Percentiles rank a stretch among this genome's conserved stretches.
Evolutionary conservation across 2,797 vertebrate species (phyloP).

Genomic region (Neoniphon sammara): DNA sequence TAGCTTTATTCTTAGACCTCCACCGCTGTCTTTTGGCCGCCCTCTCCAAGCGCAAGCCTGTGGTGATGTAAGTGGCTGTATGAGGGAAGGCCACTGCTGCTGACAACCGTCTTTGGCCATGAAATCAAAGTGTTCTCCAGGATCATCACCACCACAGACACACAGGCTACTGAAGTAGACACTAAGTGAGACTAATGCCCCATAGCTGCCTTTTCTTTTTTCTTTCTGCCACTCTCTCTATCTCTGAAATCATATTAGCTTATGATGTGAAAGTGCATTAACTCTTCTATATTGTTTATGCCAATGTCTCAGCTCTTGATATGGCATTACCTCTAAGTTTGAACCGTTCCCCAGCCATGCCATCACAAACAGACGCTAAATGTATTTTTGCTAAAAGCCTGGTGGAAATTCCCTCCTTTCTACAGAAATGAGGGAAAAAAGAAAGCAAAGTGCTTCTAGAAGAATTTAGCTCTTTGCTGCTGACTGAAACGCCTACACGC

Average conservation of each 20-base stretch:
- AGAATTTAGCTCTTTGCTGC: conserved; percentile 34
- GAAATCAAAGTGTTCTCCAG: conserved; percentile 68
- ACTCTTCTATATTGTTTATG: conserved; percentile 65
- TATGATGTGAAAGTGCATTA: conserved; percentile 78
- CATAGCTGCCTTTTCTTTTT: conserved; percentile 65
- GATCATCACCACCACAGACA: conserved; percentile 74
- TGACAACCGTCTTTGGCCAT: conserved; percentile 75
- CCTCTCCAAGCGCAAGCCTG: conserved; percentile 67
- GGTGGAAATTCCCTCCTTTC: conserved; percentile 48
- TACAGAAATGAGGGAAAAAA: conserved; percentile 14
- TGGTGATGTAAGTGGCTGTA: conserved; percentile 71
- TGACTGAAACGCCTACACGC: conserved; percentile 31
- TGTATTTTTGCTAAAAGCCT: conserved; percentile 53
- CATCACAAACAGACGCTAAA: conserved; percentile 49
- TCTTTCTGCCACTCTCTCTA: conserved; percentile 69
- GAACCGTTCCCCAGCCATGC: conserved; percentile 45
- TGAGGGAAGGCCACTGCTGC: conserved; percentile 59
- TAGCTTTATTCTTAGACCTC: conserved; percentile 78
- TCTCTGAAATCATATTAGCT: conserved; percentile 78
- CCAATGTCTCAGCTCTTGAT: conserved; percentile 63
- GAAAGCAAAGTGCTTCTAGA: conserved; percentile 23
- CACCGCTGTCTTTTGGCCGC: conserved; percentile 73
- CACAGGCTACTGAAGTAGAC: conserved; percentile 73
- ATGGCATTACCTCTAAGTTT: conserved; percentile 63
- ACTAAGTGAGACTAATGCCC: conserved; percentile 76